Percentiles rank a stretch among this genome's conserved stretches.
Conservation (phyloP, 1,140 invertebrate genomes). For the Drosophila jambulina region DNA sequence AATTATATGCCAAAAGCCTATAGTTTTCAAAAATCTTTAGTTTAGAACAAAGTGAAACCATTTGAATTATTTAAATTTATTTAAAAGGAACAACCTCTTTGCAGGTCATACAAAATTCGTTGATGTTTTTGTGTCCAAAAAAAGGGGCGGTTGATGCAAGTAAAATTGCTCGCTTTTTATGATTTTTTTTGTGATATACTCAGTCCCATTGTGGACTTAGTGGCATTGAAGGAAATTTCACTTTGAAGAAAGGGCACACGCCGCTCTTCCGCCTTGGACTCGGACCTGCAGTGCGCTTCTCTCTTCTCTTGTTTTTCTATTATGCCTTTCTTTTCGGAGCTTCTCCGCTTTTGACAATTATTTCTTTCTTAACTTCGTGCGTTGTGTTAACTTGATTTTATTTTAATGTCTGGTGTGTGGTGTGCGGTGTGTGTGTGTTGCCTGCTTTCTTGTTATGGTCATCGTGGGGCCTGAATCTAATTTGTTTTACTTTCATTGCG, state of each 20-base stretch:
- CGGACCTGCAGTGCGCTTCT: constrained; percentile 37
- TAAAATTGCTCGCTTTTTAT: constrained; percentile 49
- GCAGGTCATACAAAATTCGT: constrained; percentile 12
- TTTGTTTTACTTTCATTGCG: constrained; percentile 80
- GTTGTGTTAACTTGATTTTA: constrained; percentile 74
- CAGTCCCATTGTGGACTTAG: constrained; percentile 63
- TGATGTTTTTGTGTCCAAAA: neutral
- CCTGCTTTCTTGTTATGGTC: constrained; percentile 72
- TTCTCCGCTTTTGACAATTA: constrained; percentile 45
- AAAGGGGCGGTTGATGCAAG: constrained; percentile 12
- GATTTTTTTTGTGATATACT: constrained; percentile 5
- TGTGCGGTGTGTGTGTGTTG: neutral
- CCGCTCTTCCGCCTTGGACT: constrained; percentile 44
- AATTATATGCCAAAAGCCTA: neutral
- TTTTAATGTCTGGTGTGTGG: constrained; percentile 60
- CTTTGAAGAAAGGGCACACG: constrained; percentile 73
- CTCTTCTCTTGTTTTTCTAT: constrained; percentile 42
- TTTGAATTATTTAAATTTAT: too few relatives aligned
- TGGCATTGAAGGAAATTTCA: constrained; percentile 75
- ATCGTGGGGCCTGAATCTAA: constrained; percentile 65
- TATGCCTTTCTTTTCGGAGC: constrained; percentile 38
- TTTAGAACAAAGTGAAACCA: too few relatives aligned
- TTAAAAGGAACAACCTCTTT: neutral
- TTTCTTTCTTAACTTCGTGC: constrained; percentile 44
- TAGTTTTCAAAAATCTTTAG: neutral